Evolutionary conservation across 53 echinoderm and acorn worm species (phyloP), one percentile per base, ranked within the genome.

Genomic region (Henricia sp.): DNA sequence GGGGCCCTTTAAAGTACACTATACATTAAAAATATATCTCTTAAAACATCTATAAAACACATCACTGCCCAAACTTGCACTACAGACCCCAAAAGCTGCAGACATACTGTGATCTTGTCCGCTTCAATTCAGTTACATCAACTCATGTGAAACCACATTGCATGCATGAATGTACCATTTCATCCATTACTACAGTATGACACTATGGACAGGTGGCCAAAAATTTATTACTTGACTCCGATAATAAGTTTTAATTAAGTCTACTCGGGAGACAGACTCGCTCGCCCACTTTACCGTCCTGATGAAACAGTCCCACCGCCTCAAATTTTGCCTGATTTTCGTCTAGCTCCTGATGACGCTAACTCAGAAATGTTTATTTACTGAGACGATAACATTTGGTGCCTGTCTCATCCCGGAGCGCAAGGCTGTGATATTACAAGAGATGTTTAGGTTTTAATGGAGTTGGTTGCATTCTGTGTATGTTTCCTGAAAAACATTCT

Each of bases 241-340:
- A 14, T 27, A 12, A 58, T 57, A 76, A 55, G 27, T 59, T 75
- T 76, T 76, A 76, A 76, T 76, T 76, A 76, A 76, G 76, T 76
- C 58, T 23, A 19, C 58, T 41, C 36, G 16, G 41, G 25, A 11
- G 41, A 26, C 59, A 2, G 23, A 37, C 39, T n/a, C 6, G 67
- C 37, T 26, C 37, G n/a, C 39, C 54, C 58, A 76, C 76, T 76
- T 58, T 41, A 57, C 39, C 6, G 56, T 42, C 16, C 59, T 76
- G 76, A 76, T 76, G 76, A 58, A 41, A 76, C 40, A 58, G 76
- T 76, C 30, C 43, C 20, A 54, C 55, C 21, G 53, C 32, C 37
- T 36, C 29, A 46, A 46, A 27, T 70, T 46, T 19, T 46, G 44
- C 30, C 29, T 46, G 29, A 43, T 27, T 70, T 46, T 40, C 16